These are phyloP conservation scores for Huso huso DNA, from an alignment of 2,797 vertebrate genomes.

Conservation along the genomic window DNA sequence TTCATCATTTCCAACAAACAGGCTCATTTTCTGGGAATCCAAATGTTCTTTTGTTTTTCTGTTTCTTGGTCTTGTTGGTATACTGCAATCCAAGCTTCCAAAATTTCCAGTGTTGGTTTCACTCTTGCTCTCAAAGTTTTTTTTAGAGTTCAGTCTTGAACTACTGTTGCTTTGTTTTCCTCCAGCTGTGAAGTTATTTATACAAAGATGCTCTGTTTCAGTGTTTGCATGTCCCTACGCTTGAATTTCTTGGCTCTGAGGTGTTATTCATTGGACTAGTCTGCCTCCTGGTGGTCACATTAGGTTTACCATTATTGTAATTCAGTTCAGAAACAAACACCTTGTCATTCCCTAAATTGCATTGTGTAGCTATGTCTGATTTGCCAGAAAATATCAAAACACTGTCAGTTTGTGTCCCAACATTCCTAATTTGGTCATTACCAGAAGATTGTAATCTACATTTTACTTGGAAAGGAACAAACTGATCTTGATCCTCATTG, in stretches of 20 bases:
- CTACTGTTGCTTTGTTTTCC: too few species aligned
- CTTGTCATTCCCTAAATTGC: constrained; percentile 26
- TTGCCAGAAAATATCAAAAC: constrained; percentile 17
- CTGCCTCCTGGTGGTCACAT: constrained; percentile 51
- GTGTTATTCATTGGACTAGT: constrained; percentile 10
- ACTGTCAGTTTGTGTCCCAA: constrained; percentile 57
- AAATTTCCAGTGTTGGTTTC: too few species aligned
- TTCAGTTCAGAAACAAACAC: constrained; percentile 4
- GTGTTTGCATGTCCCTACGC: background rate
- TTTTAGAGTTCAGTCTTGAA: too few species aligned
- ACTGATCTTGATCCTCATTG: constrained; percentile 2
- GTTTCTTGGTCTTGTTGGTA: too few species aligned
- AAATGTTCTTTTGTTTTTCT: constrained; percentile 19
- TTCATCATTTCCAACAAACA: constrained; percentile 4
- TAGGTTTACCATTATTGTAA: constrained; percentile 11
- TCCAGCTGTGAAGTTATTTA: constrained; percentile 15
- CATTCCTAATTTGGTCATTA: constrained; percentile 27
- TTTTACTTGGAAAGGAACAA: constrained; percentile 12
- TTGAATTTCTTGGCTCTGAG: constrained; percentile 7
- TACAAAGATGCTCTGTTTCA: constrained; percentile 22
- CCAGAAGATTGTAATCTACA: constrained; percentile 7
- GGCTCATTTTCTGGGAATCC: constrained; percentile 13
- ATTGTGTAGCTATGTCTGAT: constrained; percentile 61
- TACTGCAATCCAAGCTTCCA: too few species aligned
- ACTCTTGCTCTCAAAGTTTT: too few species aligned